Conservation (phyloP, 2,888 invertebrate species). For the Conistra vaccinii region DNA sequence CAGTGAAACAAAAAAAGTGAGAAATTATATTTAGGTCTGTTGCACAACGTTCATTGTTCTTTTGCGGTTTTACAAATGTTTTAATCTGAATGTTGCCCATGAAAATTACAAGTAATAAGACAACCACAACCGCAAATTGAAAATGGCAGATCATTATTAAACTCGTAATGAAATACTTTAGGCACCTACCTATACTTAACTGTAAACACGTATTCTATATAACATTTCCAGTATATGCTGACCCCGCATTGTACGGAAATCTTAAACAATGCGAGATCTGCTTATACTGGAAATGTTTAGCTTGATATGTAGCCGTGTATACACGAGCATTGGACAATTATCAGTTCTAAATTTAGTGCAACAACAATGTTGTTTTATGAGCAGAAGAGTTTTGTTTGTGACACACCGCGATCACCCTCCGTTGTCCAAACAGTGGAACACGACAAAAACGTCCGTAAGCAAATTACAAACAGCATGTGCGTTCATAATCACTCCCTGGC, state of each 20-base stretch:
- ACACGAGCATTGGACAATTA: slow-evolving; percentile 1
- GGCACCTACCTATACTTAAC: slow-evolving; percentile 7
- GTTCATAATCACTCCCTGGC: slow-evolving; percentile 48
- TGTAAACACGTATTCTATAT: slow-evolving; percentile 10
- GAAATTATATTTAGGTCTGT: slow-evolving; percentile 15
- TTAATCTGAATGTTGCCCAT: slow-evolving; percentile 32
- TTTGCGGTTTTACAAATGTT: slow-evolving; percentile 28
- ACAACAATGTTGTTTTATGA: background rate
- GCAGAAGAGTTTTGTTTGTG: slow-evolving; percentile 6
- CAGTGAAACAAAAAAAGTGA: slow-evolving; percentile 10
- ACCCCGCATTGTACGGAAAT: too few species aligned
- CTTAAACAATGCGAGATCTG: too few species aligned
- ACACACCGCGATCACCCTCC: background rate
- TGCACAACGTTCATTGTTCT: slow-evolving; percentile 23
- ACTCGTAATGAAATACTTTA: slow-evolving; percentile 22
- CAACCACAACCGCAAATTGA: slow-evolving; percentile 27
- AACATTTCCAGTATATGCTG: too few species aligned
- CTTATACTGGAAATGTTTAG: too few species aligned
- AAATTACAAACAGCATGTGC: slow-evolving; percentile 29
- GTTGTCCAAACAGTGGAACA: slow-evolving; percentile 9
- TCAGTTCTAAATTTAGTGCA: background rate
- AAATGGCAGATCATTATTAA: slow-evolving; percentile 25
- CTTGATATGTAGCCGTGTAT: too few species aligned
- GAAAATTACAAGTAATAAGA: slow-evolving; percentile 27
- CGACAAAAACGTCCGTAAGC: slow-evolving; percentile 41